Evolutionary conservation across 1,140 invertebrate species (phyloP), one percentile per base, ranked within the genome.

Genomic region (Aporrectodea caliginosa): DNA sequence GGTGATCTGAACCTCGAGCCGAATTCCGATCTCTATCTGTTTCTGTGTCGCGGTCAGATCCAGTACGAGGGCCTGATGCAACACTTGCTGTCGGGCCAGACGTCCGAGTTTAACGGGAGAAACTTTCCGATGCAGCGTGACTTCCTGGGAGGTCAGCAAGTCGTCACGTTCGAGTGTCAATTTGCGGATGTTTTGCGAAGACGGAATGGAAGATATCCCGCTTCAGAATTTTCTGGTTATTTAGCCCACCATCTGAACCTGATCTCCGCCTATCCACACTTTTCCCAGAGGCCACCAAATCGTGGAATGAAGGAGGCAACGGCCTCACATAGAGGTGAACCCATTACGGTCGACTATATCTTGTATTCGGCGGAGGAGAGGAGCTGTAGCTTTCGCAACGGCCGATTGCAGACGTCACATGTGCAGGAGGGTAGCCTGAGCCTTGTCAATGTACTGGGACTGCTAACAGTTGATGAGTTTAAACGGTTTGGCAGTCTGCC

Each of bases 1-100:
- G 96, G 96, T 0, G 96, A 98, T 87, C 93, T 98, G 73, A 98
- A 98, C 88, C 91, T 93, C 2, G 88, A 91, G 80, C 92, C 93
- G 0, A 85, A 92, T 70, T 92, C 92, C 58, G 89, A 91, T 2
- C 90, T 96, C 0, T 93, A 94, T 83, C 87, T 92, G 74, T 92
- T 95, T 73, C 87, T 96, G 70, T 90, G 90, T 0, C 88, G 89
- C n/a, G 94, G 94, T 30, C 83, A 87, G 69, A 88, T 94, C 1
- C 85, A 91, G 82, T 93, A 91, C 83, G 84, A 87, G 68, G 89
- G 86, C 2, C 78, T 88, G 2, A 76, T 81, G 2, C 76, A 79
- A 31, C 82, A 84, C 1, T 82, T 84, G 29, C 80, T 90, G 22
- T 87, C 88, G 27, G 87, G 87, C 1, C 84, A 85, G 86, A 86